These are phyloP conservation scores for Hyles lineata DNA, from an alignment of 2,888 invertebrate species.

Conservation along the genomic window DNA sequence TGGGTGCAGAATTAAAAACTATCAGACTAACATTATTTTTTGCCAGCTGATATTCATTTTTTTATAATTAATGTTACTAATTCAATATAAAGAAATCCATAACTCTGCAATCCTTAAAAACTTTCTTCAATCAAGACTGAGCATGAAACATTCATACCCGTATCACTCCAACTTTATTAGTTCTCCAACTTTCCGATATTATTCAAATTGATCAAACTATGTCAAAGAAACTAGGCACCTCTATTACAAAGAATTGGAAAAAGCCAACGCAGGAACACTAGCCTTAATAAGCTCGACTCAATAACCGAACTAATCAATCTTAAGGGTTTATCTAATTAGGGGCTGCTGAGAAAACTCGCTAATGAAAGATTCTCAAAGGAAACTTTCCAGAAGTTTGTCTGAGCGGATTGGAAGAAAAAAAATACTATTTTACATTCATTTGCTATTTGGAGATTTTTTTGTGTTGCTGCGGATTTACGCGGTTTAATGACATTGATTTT, in stretches of 20 bases:
- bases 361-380: constrained; percentile 32
- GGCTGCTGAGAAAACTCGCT: constrained; percentile 31
- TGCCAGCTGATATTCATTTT: no score
- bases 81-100: no score
- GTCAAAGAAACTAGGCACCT: constrained; percentile 13
- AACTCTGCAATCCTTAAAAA: no score
- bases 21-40: no score
- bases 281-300: constrained; percentile 46
- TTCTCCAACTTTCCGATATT: neutral
- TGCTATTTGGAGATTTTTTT: constrained; percentile 9
- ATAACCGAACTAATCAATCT: constrained; percentile 58
- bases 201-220: constrained; percentile 14
- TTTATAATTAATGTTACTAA: no score
- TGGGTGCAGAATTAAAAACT: no score
- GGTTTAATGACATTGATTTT: neutral
- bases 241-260: constrained; percentile 4
- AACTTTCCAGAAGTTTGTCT: constrained; percentile 32
- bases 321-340: constrained; percentile 55
- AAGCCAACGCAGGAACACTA: neutral
- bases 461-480: neutral
- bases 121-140: no score
- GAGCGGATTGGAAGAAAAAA: constrained; percentile 3
- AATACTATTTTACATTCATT: constrained; percentile 22
- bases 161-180: no score
- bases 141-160: no score